A percentile compares a stretch with the other conserved stretches of the same genome.
Evolutionary conservation across 1,140 invertebrate genomes (phyloP).

Genomic region (Littorina saxatilis): DNA sequence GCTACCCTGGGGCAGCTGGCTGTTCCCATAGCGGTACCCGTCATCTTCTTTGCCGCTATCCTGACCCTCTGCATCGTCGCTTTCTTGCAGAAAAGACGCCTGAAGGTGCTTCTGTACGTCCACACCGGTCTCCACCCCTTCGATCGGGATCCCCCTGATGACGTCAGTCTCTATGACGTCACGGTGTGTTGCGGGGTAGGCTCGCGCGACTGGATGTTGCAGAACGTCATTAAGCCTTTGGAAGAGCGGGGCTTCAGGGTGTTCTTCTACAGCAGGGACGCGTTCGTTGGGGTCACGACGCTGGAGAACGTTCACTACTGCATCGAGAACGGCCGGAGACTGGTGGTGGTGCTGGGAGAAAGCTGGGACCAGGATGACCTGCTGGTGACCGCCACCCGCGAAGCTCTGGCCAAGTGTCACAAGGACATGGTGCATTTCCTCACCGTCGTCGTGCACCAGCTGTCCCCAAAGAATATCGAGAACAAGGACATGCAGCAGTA

Average conservation of each 20-base stretch:
- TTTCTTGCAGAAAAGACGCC: constrained; percentile 49
- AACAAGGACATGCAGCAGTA: constrained; percentile 10
- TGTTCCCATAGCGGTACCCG: constrained; percentile 44
- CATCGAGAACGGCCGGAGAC: constrained; percentile 53
- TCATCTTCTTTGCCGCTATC: constrained; percentile 41
- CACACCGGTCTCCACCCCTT: constrained; percentile 61
- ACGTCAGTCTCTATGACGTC: constrained; percentile 46
- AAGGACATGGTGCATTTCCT: constrained; percentile 53
- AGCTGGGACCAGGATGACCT: constrained; percentile 43
- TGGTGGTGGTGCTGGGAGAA: constrained; percentile 51
- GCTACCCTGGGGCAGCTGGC: constrained; percentile 42
- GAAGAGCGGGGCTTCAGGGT: constrained; percentile 49
- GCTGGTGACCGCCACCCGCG: constrained; percentile 50
- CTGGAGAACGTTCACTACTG: constrained; percentile 56
- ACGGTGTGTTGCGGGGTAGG: constrained; percentile 47
- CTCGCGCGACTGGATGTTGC: constrained; percentile 50
- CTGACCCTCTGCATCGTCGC: constrained; percentile 30
- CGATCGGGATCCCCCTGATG: constrained; percentile 49
- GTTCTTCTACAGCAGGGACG: constrained; percentile 55
- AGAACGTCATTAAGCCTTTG: constrained; percentile 50
- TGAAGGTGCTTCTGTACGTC: constrained; percentile 58
- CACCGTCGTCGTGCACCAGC: constrained; percentile 7
- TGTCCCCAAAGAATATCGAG: background rate
- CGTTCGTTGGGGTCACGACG: constrained; percentile 52
- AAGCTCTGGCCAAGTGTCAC: constrained; percentile 57